These are phyloP conservation scores for Pseudococcus jackbeardsleyi DNA, from an alignment of 2,888 invertebrate species.

Conservation along the genomic window DNA sequence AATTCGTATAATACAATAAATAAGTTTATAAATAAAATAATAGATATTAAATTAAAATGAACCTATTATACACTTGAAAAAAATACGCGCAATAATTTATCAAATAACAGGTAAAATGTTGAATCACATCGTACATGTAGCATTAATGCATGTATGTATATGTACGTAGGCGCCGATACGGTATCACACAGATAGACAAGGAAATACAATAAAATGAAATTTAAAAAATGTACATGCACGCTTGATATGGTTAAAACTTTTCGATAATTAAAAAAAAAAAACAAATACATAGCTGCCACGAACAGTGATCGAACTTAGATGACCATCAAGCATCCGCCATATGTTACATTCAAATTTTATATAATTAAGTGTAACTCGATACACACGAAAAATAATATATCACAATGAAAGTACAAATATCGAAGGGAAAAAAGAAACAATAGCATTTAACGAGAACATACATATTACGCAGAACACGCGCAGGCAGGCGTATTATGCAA, in stretches of 20 bases:
- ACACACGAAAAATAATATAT: neutral
- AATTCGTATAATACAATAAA: slow-evolving; percentile 46
- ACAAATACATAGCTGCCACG: neutral
- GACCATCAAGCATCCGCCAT: neutral
- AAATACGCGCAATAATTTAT: slow-evolving; percentile 19
- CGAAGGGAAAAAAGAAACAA: neutral
- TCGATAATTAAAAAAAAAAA: neutral
- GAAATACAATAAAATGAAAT: neutral
- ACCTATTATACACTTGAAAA: neutral
- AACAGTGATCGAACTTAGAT: neutral
- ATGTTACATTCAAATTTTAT: neutral
- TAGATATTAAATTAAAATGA: neutral
- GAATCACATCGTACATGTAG: slow-evolving; percentile 62
- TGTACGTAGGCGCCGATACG: neutral
- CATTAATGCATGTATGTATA: slow-evolving; percentile 12
- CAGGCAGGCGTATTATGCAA: neutral
- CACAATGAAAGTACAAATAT: neutral
- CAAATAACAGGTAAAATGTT: slow-evolving; percentile 62
- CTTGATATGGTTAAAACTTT: neutral
- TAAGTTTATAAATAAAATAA: slow-evolving; percentile 31
- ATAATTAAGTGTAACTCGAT: neutral
- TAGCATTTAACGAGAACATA: neutral
- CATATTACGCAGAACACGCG: neutral
- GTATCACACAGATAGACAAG: neutral
- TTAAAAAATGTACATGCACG: neutral